These are phyloP conservation scores for Drosophila barbarae DNA, from an alignment of 2,888 invertebrate genomes.

Conservation along the genomic window DNA sequence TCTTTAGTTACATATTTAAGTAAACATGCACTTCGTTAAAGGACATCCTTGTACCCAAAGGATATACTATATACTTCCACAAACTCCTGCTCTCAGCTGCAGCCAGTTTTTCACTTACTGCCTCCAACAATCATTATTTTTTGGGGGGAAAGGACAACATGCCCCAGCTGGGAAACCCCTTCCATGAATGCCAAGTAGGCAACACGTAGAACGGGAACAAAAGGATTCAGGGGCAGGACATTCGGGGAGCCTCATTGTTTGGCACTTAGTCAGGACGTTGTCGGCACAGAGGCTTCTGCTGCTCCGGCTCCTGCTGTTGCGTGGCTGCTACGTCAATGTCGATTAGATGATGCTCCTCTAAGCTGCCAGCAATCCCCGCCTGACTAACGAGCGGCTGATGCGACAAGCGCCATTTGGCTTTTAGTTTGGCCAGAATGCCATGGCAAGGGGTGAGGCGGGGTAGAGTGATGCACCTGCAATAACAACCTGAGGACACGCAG, in stretches of 20 bases:
- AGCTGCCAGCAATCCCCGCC: conserved; percentile 29
- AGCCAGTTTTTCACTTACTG: conserved; percentile 22
- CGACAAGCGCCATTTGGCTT: conserved; percentile 70
- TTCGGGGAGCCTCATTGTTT: conserved; percentile 64
- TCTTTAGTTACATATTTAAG: neutral
- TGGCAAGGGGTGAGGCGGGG: neutral
- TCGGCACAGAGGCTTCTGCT: conserved; percentile 34
- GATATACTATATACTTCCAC: neutral
- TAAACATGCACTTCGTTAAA: neutral
- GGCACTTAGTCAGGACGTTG: conserved; percentile 61
- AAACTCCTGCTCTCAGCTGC: conserved; percentile 10
- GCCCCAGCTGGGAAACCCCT: conserved; percentile 13
- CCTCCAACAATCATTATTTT: conserved; percentile 22
- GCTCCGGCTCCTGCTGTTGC: conserved; percentile 42
- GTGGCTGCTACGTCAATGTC: conserved; percentile 60
- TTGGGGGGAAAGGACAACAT: neutral
- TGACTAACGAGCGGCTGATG: conserved; percentile 69
- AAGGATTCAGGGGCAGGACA: conserved; percentile 28
- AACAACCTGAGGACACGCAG: conserved; percentile 39
- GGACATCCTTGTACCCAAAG: neutral
- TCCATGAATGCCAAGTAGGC: conserved; percentile 38
- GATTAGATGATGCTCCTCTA: conserved; percentile 55
- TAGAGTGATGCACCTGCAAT: conserved; percentile 36
- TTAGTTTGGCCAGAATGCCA: conserved; percentile 44
- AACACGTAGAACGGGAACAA: conserved; percentile 17